Conservation (phyloP, 2,888 invertebrate genomes). For the Plebejus argus region DNA sequence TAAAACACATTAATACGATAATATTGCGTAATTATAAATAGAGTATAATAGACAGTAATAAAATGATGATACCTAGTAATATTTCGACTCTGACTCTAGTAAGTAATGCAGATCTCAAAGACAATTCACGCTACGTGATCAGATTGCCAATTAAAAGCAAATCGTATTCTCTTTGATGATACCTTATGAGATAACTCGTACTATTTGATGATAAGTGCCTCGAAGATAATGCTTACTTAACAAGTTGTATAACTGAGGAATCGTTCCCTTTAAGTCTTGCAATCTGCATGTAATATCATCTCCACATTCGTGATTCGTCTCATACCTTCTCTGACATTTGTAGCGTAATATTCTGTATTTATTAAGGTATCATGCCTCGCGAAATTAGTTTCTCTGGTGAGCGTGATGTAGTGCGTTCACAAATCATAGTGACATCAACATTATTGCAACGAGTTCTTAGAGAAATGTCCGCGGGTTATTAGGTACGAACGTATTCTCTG, state of each 20-base stretch:
- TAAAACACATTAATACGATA: background rate
- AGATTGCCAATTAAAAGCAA: background rate
- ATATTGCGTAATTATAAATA: background rate
- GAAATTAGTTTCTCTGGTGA: constrained; percentile 42
- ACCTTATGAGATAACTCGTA: background rate
- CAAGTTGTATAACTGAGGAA: background rate
- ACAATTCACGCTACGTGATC: background rate
- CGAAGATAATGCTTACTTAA: background rate
- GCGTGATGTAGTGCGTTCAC: constrained; percentile 60
- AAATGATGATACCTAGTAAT: background rate
- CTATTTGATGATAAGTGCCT: background rate
- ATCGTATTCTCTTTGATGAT: background rate
- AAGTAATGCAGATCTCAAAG: background rate
- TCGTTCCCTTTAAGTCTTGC: background rate
- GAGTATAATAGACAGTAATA: background rate
- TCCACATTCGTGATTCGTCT: background rate
- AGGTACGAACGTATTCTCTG: constrained; percentile 50
- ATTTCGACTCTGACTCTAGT: background rate
- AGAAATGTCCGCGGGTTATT: constrained; percentile 54
- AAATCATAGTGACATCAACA: constrained; percentile 65
- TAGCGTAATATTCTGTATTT: constrained; percentile 30
- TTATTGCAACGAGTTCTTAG: constrained; percentile 63
- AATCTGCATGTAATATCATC: background rate
- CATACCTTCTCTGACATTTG: background rate
- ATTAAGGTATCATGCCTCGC: constrained; percentile 35